phyloP scores from a whole-genome alignment of 2,888 invertebrate species.

The Epistrophe eligans region DNA sequence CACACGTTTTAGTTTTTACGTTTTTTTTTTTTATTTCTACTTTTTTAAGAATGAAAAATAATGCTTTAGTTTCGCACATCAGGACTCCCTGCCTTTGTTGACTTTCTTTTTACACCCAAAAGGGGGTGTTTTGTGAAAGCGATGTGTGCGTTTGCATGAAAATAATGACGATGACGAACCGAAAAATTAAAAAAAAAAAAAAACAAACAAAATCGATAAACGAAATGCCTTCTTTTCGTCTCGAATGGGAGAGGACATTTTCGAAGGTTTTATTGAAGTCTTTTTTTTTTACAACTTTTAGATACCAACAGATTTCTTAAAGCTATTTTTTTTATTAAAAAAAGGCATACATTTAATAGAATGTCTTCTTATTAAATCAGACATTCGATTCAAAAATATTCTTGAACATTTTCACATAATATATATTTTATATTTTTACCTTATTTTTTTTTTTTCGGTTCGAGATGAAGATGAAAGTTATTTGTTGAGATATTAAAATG shows the following conservation, averaged over 20 bases:
- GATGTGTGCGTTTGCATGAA: conserved; percentile 47
- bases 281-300: conserved; percentile 22
- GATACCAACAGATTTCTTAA: conserved; percentile 13
- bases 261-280: conserved; percentile 18
- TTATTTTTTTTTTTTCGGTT: conserved; percentile 45
- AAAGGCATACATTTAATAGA: neutral
- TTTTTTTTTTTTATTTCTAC: conserved; percentile 19
- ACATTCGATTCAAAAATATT: neutral
- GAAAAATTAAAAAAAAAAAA: conserved; percentile 35
- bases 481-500: conserved; percentile 17
- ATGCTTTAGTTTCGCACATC: conserved; percentile 7
- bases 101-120: conserved; percentile 49
- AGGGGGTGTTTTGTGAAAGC: conserved; percentile 11
- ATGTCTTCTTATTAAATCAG: neutral
- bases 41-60: conserved; percentile 53
- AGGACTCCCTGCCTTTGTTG: conserved; percentile 62
- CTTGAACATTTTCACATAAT: neutral
- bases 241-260: conserved; percentile 34
- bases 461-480: conserved; percentile 14
- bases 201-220: conserved; percentile 70
- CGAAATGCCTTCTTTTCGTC: conserved; percentile 58
- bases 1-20: conserved; percentile 13
- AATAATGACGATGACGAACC: conserved; percentile 46
- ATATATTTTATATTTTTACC: conserved; percentile 41
- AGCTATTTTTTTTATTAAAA: neutral